A percentile compares a stretch with the other conserved stretches of the same genome.
phyloP scores from a whole-genome alignment of 2,888 invertebrate genomes.

The Parelbella ahira region DNA sequence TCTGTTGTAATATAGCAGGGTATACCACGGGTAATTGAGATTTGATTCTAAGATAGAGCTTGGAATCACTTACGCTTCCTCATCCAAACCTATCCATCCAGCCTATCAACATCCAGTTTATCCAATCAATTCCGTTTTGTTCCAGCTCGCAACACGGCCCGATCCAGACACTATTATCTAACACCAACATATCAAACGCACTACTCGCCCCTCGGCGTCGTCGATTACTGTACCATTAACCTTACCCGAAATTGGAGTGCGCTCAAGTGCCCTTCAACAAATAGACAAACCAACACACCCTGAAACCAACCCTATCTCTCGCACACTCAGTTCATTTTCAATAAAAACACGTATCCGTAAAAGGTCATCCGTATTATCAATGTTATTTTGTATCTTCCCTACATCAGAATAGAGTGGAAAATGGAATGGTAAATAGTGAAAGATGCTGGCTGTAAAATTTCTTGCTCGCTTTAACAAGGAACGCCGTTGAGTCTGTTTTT shows the following conservation, averaged over 20 bases:
- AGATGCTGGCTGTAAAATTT: slow-evolving; percentile 37
- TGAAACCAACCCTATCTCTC: slow-evolving; percentile 35
- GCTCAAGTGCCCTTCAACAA: slow-evolving; percentile 40
- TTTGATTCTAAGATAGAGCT: no score
- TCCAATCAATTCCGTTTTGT: no score
- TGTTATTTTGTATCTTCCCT: slow-evolving; percentile 33
- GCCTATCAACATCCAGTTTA: no score
- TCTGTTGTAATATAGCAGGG: no score
- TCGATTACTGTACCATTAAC: slow-evolving; percentile 71
- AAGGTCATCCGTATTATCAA: slow-evolving; percentile 28
- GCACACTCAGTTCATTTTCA: slow-evolving; percentile 10
- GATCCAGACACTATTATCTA: slow-evolving; percentile 14
- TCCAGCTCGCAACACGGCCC: neutral
- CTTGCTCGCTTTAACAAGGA: slow-evolving; percentile 39
- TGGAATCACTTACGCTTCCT: no score
- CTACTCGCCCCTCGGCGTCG: slow-evolving; percentile 47
- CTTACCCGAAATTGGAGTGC: slow-evolving; percentile 47
- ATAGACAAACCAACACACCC: slow-evolving; percentile 31
- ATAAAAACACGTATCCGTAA: slow-evolving; percentile 16
- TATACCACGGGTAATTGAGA: no score
- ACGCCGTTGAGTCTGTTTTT: slow-evolving; percentile 43
- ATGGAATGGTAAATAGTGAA: slow-evolving; percentile 34
- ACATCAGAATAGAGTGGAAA: slow-evolving; percentile 31
- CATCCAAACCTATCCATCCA: no score
- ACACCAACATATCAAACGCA: slow-evolving; percentile 59